Base-by-base conservation (phyloP, 2,888 invertebrate genomes). In the Noctuana brunneofusca region DNA sequence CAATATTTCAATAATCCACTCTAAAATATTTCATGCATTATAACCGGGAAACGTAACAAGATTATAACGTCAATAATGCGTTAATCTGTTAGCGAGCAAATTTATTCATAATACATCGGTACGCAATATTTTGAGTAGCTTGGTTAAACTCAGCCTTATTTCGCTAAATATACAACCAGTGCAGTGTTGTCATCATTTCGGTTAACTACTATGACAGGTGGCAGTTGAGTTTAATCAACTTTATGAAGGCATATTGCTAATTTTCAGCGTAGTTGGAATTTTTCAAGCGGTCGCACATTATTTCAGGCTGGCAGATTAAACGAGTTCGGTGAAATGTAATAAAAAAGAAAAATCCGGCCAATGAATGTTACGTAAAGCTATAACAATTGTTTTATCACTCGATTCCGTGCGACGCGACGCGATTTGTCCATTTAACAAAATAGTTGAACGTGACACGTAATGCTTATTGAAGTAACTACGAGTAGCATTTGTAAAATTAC, bases 51-150 rank as follows among this genome's bases (percentile, higher is more conserved):
- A 49, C 46, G 55, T 56, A 55, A 62, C 27, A 49, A 62, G 55
- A 55, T 62, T 62, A 62, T 55, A 55, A 62, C 27, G 62, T 62
- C 62, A 62, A 62, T 62, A 55, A 62, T 62, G 55, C 54, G 62
- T 53, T 62, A 55, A 62, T 62, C 49, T 20, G 49, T 56, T 30
- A 62, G 55, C 27, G 49, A 38, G 38, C 56, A 55, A 62, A 62
- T 62, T 62, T 62, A 62, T 62, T 62, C 49, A 62, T 62, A 55
- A 54, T 49, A 56, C 55, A 43, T 48, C 30, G 48, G n/a, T 9
- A 38, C 27, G 24, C 55, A 62, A 32, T 49, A 62, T 60, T 60
- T 38, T 48, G 35, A 22, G 48, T 48, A 35, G 14, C 24, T 48
- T 16, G 24, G 53, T 55, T 55, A 22, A 48, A 54, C 24, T 62